Conservation (phyloP, 2,113 vertebrate species). For the Tenebrosternarchus preto region DNA sequence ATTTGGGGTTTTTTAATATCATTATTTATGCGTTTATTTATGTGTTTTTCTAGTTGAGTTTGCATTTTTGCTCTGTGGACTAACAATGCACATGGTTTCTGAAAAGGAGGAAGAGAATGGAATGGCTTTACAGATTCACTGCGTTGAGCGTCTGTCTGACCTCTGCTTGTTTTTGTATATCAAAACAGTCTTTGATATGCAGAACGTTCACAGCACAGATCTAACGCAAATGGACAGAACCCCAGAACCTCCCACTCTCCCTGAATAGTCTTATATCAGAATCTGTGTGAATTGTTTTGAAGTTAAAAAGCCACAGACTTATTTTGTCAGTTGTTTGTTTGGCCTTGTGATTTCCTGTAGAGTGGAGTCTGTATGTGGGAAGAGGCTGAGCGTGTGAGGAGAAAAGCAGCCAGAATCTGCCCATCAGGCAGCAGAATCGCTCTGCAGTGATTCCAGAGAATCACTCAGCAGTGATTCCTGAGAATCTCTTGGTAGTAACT, state of each 20-base stretch:
- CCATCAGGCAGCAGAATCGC: not conserved
- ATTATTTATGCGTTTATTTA: not conserved
- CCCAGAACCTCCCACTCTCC: no score
- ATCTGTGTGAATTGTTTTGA: not conserved
- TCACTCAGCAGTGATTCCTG: not conserved
- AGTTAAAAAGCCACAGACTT: not conserved
- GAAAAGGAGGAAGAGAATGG: not conserved
- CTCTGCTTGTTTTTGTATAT: conserved; percentile 46
- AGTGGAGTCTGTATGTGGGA: no score
- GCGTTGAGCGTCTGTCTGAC: no score
- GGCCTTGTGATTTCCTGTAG: not conserved
- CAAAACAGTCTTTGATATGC: not conserved
- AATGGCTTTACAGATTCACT: no score
- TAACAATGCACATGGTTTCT: not conserved
- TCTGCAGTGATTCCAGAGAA: not conserved
- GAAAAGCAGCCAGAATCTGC: not conserved
- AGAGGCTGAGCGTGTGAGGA: not conserved
- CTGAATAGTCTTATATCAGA: not conserved
- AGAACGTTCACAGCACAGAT: not conserved
- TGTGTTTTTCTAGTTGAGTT: not conserved
- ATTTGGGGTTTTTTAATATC: not conserved
- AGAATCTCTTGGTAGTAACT: not conserved
- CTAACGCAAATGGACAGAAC: no score
- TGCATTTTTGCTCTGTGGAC: not conserved
- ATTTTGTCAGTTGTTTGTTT: not conserved